Evolutionary conservation across 2,113 vertebrate genomes (phyloP).

Genomic region (Taurulus bubalis): DNA sequence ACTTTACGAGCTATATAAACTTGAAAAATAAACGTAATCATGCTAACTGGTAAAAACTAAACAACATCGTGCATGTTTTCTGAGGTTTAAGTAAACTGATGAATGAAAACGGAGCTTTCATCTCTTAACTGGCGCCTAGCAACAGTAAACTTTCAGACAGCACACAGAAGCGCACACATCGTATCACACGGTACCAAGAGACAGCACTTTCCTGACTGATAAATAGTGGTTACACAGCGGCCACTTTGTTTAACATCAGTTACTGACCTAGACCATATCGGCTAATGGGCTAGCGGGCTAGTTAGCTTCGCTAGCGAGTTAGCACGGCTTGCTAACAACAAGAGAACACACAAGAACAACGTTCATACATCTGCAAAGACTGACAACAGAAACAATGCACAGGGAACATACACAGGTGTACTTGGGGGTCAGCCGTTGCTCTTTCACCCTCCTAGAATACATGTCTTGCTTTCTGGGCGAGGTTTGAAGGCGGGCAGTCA

Average conservation of each 20-base stretch:
- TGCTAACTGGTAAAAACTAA: neutral
- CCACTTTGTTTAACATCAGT: slow-evolving; percentile 41
- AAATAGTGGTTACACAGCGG: slow-evolving; percentile 16
- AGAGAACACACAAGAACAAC: neutral
- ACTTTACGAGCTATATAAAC: neutral
- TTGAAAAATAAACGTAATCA: neutral
- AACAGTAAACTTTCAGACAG: slow-evolving; percentile 51
- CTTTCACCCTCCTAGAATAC: slow-evolving; percentile 82
- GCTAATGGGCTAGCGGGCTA: slow-evolving; percentile 54
- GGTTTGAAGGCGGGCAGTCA: slow-evolving; percentile 56
- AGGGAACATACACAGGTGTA: slow-evolving; percentile 80
- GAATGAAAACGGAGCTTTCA: neutral
- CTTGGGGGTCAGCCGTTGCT: slow-evolving; percentile 78
- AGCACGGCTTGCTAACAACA: slow-evolving; percentile 58
- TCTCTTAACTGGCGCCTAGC: neutral
- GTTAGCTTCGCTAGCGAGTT: slow-evolving; percentile 59
- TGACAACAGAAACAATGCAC: neutral
- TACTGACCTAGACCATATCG: slow-evolving; percentile 25
- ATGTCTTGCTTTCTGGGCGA: slow-evolving; percentile 74
- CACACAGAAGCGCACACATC: slow-evolving; percentile 7
- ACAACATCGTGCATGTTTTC: no score
- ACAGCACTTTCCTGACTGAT: slow-evolving; percentile 31
- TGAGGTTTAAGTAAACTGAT: neutral
- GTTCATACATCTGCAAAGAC: neutral
- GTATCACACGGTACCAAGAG: neutral